These are phyloP conservation scores for Petaurus breviceps DNA, from an alignment of 2,113 vertebrate genomes.

Conservation along the genomic window DNA sequence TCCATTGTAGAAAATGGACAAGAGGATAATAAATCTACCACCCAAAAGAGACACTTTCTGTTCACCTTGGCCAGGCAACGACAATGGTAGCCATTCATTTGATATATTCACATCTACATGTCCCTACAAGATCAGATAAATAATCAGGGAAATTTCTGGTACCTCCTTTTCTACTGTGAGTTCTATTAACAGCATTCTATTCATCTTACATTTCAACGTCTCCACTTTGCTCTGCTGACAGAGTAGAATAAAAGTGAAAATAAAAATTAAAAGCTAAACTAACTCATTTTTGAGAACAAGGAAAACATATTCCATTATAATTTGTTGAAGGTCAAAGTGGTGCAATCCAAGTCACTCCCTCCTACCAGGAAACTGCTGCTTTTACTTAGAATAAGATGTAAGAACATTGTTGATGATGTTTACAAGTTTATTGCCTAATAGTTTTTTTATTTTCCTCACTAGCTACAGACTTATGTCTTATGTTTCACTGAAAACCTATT, in stretches of 20 bases:
- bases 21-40: neutral
- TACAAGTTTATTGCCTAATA: neutral
- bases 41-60: neutral
- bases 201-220: neutral
- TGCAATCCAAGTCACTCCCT: neutral
- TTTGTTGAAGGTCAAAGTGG: neutral
- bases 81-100: neutral
- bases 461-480: constrained; percentile 33
- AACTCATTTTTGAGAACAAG: neutral
- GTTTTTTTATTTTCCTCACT: constrained; percentile 35
- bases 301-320: neutral
- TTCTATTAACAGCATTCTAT: neutral
- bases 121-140: neutral
- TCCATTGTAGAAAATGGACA: neutral
- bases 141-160: neutral
- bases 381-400: constrained; percentile 24
- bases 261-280: neutral
- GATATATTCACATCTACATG: neutral
- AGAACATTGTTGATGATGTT: neutral
- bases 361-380: constrained; percentile 7
- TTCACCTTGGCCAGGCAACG: neutral
- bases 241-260: neutral
- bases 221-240: neutral
- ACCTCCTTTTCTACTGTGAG: neutral
- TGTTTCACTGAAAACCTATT: constrained; percentile 3